These are phyloP conservation scores for Pristionchus japonicus DNA, from an alignment of 2,888 invertebrate genomes.

Conservation along the genomic window DNA sequence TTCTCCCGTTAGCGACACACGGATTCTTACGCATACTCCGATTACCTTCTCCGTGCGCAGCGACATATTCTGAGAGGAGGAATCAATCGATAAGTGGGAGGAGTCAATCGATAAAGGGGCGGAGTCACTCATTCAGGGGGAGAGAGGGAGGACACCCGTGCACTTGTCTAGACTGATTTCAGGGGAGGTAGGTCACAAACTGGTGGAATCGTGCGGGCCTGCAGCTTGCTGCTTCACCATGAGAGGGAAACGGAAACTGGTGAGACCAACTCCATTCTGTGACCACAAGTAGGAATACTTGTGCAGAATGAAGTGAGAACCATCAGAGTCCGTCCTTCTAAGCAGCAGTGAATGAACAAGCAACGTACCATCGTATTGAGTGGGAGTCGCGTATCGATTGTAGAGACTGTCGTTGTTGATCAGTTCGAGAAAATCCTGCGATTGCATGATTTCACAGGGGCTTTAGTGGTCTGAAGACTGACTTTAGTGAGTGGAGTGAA, in stretches of 20 bases:
- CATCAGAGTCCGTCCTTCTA: neutral
- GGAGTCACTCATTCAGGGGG: slow-evolving; percentile 4
- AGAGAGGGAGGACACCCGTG: neutral
- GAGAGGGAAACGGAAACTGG: neutral
- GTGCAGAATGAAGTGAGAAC: neutral
- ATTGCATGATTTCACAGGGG: neutral
- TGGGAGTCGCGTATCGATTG: slow-evolving; percentile 73
- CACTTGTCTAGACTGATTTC: neutral
- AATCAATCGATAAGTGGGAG: slow-evolving; percentile 22
- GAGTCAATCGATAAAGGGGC: neutral
- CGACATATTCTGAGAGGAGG: slow-evolving; percentile 41
- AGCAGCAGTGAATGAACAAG: neutral
- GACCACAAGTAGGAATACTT: neutral
- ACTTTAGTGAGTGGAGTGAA: slow-evolving; percentile 43
- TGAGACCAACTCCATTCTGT: neutral
- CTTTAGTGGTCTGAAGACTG: neutral
- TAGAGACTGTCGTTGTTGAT: slow-evolving; percentile 66
- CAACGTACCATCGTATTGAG: slow-evolving; percentile 68
- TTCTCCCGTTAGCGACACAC: slow-evolving; percentile 32
- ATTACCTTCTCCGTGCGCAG: slow-evolving; percentile 43
- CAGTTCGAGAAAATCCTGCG: slow-evolving; percentile 63
- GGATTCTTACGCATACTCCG: neutral
- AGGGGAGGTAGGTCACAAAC: slow-evolving; percentile 4
- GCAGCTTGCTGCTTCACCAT: neutral
- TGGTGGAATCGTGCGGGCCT: neutral